phyloP scores from a whole-genome alignment of 2,888 invertebrate species.

The Agriopis marginaria region DNA sequence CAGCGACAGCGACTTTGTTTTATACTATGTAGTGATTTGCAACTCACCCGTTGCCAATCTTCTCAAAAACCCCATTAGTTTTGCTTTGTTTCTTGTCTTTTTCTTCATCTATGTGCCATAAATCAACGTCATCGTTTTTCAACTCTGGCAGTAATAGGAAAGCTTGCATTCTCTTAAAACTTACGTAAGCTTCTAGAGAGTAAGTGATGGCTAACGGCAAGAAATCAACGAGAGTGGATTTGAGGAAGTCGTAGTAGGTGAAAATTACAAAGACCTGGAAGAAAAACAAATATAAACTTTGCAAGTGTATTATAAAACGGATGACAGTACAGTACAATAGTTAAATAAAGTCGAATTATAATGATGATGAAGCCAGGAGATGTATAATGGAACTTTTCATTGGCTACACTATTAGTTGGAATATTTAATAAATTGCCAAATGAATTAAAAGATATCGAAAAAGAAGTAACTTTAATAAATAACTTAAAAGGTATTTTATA shows the following conservation, averaged over 20 bases:
- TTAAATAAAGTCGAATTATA: too few relatives aligned
- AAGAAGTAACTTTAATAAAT: too few relatives aligned
- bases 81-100: conserved; percentile 43
- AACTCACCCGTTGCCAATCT: conserved; percentile 79
- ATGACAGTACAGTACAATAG: too few relatives aligned
- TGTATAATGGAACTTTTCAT: too few relatives aligned
- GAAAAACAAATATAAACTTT: neutral
- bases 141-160: conserved; percentile 84
- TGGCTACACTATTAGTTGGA: too few relatives aligned
- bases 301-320: too few relatives aligned
- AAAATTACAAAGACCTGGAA: conserved; percentile 89
- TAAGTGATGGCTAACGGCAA: conserved; percentile 92
- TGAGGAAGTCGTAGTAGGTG: conserved; percentile 92
- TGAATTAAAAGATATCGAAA: too few relatives aligned
- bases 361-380: too few relatives aligned
- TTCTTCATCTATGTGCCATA: conserved; percentile 68
- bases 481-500: too few relatives aligned
- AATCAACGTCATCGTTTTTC: conserved; percentile 65
- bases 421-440: too few relatives aligned
- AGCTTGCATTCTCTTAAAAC: conserved; percentile 89
- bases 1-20: too few relatives aligned
- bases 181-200: conserved; percentile 91
- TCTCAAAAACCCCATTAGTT: conserved; percentile 72
- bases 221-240: conserved; percentile 92
- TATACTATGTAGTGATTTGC: too few relatives aligned